Conservation (phyloP, 1,140 invertebrate species). For the Lutraria rhynchaena region DNA sequence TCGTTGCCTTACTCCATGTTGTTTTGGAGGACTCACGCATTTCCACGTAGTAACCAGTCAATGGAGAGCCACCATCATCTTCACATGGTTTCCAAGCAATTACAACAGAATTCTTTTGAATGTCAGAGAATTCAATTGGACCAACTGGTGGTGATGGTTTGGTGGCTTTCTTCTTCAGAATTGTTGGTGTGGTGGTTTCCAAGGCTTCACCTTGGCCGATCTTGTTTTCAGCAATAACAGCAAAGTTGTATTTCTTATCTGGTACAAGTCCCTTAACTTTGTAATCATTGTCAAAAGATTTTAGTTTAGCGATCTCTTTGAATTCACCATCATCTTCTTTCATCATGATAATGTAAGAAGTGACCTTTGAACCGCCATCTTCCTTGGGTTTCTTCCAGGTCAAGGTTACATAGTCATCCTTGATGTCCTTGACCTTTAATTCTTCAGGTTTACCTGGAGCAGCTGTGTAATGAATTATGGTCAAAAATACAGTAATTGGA, state of each 20-base stretch:
- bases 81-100: slow-evolving; percentile 97
- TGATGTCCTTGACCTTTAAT: slow-evolving; percentile 93
- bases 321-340: slow-evolving; percentile 87
- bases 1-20: slow-evolving; percentile 91
- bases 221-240: slow-evolving; percentile 96
- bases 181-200: slow-evolving; percentile 92
- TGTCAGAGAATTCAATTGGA: slow-evolving; percentile 84
- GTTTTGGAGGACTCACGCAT: slow-evolving; percentile 91
- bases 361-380: slow-evolving; percentile 94
- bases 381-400: slow-evolving; percentile 94
- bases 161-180: slow-evolving; percentile 71
- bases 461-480: too few relatives aligned
- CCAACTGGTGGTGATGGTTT: slow-evolving; percentile 94
- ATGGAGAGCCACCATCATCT: slow-evolving; percentile 97
- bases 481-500: too few relatives aligned
- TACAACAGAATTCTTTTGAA: slow-evolving; percentile 87
- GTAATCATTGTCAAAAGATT: slow-evolving; percentile 89
- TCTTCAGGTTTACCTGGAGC: slow-evolving; percentile 84
- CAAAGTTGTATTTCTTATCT: slow-evolving; percentile 98
- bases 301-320: slow-evolving; percentile 94
- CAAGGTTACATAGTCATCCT: slow-evolving; percentile 94
- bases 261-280: slow-evolving; percentile 94
- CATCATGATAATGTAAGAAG: slow-evolving; percentile 97
- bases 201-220: slow-evolving; percentile 96
- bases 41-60: slow-evolving; percentile 95